Evolutionary conservation across 2,113 vertebrate species (phyloP).

Genomic region (Cisticola juncidis): DNA sequence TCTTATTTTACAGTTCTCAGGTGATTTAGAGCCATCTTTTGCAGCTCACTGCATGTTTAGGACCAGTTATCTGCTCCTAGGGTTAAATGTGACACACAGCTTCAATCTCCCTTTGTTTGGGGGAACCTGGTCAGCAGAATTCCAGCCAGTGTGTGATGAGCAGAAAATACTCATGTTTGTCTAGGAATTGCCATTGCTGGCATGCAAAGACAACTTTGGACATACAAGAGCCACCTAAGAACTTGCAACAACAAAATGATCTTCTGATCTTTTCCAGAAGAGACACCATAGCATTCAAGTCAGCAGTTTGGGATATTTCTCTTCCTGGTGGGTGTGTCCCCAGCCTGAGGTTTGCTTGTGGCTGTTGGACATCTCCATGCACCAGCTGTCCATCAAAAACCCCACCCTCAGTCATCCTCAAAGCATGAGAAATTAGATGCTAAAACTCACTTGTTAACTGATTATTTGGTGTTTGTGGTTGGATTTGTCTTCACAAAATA

Average conservation of each 20-base stretch:
- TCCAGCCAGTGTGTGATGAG: neutral
- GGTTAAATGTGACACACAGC: rapidly evolving
- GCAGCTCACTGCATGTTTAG: neutral
- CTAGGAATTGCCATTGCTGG: neutral
- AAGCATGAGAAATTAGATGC: neutral
- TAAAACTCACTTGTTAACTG: neutral
- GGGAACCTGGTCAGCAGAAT: neutral
- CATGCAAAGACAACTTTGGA: rapidly evolving
- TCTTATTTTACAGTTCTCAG: neutral
- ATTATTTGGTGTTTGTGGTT: neutral
- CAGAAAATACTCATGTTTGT: rapidly evolving
- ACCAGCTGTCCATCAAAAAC: neutral
- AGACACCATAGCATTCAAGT: neutral
- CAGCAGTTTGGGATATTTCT: neutral
- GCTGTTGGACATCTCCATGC: neutral
- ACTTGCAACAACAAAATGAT: neutral
- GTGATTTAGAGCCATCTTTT: neutral
- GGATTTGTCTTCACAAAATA: neutral
- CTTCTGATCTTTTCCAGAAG: neutral
- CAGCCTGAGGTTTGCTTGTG: neutral
- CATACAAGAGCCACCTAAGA: rapidly evolving
- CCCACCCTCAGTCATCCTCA: no score
- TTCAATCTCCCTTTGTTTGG: neutral
- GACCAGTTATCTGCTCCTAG: neutral
- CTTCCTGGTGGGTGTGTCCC: neutral